These are phyloP conservation scores for Cataglyphis cursor DNA, from an alignment of 2,888 invertebrate genomes.

Conservation along the genomic window DNA sequence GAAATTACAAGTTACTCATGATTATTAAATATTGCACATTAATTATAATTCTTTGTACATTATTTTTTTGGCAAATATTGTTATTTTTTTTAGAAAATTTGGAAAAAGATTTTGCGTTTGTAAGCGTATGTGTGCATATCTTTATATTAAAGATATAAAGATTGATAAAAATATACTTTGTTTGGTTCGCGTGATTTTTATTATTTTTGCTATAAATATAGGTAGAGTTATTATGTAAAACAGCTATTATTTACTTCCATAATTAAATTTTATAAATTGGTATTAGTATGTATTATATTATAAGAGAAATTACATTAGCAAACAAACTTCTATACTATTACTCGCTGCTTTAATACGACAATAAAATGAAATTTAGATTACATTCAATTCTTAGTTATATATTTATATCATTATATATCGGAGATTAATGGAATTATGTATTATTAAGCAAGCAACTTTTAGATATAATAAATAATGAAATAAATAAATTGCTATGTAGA, in stretches of 20 bases:
- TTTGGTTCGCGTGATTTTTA: not conserved
- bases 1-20: conserved; percentile 22
- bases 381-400: conserved; percentile 1
- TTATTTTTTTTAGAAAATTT: not conserved
- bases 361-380: not conserved
- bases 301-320: not conserved
- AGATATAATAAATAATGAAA: not conserved
- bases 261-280: conserved; percentile 11
- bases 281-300: not conserved
- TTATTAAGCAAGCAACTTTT: not conserved
- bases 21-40: conserved; percentile 11
- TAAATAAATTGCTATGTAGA: not conserved
- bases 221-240: not conserved
- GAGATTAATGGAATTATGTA: not conserved
- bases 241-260: not conserved
- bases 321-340: not conserved
- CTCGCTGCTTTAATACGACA: not conserved
- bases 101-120: not conserved
- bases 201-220: not conserved
- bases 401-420: not conserved
- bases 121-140: not conserved
- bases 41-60: not conserved
- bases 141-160: not conserved
- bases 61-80: not conserved
- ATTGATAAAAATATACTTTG: not conserved